phyloP scores from a whole-genome alignment of 2,888 invertebrate species.

The Lysandra bellargus region DNA sequence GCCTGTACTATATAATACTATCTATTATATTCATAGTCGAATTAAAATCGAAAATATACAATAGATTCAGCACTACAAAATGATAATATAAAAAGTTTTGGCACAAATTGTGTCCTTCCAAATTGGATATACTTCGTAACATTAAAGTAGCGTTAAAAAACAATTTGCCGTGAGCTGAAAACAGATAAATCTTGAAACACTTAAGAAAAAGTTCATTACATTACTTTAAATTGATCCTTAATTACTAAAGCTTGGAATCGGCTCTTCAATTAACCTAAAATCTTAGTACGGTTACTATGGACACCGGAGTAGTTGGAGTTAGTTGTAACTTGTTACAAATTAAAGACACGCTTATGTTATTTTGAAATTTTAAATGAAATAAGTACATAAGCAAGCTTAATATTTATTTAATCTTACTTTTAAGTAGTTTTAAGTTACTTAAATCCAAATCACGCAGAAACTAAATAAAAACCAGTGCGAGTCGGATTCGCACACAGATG shows the following conservation, averaged over 20 bases:
- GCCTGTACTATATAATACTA: no score
- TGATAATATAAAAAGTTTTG: no score
- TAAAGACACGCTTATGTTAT: neutral
- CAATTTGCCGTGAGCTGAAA: conserved; percentile 15
- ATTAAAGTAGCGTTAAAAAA: conserved; percentile 12
- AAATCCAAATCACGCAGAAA: no score
- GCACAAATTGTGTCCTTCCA: neutral
- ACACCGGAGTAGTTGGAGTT: neutral
- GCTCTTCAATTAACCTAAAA: conserved; percentile 35
- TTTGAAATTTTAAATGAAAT: neutral
- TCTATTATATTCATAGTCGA: no score
- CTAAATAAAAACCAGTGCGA: no score
- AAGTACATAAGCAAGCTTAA: no score
- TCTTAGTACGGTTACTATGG: conserved; percentile 2
- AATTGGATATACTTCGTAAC: neutral
- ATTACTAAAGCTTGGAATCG: conserved; percentile 29
- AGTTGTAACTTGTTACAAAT: neutral
- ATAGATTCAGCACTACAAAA: no score
- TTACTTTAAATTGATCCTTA: conserved; percentile 1
- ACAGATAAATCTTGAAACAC: conserved; percentile 15
- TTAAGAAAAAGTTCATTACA: conserved; percentile 21
- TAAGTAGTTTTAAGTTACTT: no score
- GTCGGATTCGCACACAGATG: no score
- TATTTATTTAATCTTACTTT: no score
- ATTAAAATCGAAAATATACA: no score